phyloP scores from a whole-genome alignment of 2,113 vertebrate species.

The Dipodomys ordii region DNA sequence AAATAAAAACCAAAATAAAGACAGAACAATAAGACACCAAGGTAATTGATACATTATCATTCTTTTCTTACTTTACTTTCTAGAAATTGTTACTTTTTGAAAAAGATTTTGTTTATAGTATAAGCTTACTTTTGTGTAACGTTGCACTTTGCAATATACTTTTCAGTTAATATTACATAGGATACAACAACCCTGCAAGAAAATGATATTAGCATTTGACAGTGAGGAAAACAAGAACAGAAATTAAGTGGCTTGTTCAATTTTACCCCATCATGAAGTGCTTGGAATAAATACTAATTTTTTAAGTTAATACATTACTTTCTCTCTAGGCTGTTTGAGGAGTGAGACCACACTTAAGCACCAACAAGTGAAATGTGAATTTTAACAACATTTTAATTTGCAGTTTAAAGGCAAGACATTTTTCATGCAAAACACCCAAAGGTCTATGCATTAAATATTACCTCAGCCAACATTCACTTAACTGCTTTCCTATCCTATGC shows the following conservation, averaged over 20 bases:
- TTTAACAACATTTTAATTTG: constrained; percentile 55
- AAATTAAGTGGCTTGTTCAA: constrained; percentile 32
- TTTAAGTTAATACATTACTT: constrained; percentile 35
- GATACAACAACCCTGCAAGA: not conserved
- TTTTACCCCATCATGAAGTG: not conserved
- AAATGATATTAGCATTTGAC: constrained; percentile 19
- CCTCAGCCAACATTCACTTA: constrained; percentile 42
- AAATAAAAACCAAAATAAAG: constrained; percentile 55
- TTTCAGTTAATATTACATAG: not conserved
- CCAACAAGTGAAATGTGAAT: constrained; percentile 33
- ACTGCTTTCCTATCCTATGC: constrained; percentile 27
- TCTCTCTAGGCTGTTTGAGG: constrained; percentile 5
- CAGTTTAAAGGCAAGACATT: constrained; percentile 45
- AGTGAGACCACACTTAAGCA: constrained; percentile 20
- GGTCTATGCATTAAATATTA: constrained; percentile 35
- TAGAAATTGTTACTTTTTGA: constrained; percentile 19
- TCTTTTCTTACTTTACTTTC: not conserved
- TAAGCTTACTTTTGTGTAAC: not conserved
- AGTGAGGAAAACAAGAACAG: constrained; percentile 25
- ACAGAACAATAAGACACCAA: not conserved
- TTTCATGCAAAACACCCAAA: constrained; percentile 38
- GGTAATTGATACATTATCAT: not conserved
- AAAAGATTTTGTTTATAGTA: not conserved
- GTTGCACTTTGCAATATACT: constrained; percentile 28
- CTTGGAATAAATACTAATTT: constrained; percentile 20